Conservation (phyloP, 2,888 invertebrate species). For the Volucella bombylans region DNA sequence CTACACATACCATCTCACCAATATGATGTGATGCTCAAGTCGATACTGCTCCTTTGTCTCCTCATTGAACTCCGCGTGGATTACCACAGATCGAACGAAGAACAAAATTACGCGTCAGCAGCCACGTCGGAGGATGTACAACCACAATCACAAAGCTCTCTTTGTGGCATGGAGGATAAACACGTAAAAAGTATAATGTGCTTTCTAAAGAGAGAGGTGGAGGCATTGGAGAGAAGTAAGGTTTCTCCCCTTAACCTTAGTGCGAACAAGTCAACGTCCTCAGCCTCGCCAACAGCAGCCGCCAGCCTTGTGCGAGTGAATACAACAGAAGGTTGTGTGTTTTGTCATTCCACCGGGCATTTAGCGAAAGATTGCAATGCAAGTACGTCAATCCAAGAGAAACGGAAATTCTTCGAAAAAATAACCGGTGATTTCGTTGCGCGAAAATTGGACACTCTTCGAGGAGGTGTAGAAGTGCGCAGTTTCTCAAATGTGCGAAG, state of each 20-base stretch:
- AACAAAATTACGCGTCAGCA: background rate
- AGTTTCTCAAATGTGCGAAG: conserved; percentile 9
- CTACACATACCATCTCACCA: too few relatives aligned
- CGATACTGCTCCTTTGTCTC: too few relatives aligned
- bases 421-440: background rate
- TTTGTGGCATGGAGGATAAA: conserved; percentile 3
- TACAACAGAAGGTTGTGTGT: conserved; percentile 1
- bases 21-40: too few relatives aligned
- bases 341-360: background rate
- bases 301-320: conserved; percentile 9
- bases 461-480: conserved; percentile 5
- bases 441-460: conserved; percentile 4
- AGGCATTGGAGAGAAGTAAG: too few relatives aligned
- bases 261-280: background rate
- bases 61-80: background rate
- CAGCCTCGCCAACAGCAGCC: background rate
- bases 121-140: background rate
- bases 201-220: too few relatives aligned
- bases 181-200: background rate
- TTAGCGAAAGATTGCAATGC: conserved; percentile 4
- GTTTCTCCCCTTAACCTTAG: background rate
- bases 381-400: background rate
- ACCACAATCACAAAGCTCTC: conserved; percentile 8
- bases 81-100: conserved; percentile 14
- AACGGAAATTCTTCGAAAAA: conserved; percentile 7